A percentile compares a stretch with the other conserved stretches of the same genome.
Conservation (phyloP, 2,888 invertebrate species). For the Glyphotaelius pellucidus region DNA sequence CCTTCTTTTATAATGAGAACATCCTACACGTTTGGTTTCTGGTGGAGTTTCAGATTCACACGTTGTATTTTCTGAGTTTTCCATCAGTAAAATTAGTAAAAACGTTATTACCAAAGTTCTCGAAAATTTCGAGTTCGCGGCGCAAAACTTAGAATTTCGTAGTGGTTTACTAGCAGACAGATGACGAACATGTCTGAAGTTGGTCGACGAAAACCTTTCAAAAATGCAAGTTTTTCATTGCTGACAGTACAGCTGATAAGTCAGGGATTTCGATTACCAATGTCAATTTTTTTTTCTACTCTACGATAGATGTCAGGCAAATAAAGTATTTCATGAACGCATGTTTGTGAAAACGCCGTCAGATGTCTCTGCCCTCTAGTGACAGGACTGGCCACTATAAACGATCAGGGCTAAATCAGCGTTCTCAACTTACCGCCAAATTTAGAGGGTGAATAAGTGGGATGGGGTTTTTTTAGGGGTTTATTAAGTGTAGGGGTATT, state of each 20-base stretch:
- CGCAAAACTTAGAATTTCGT: slow-evolving; percentile 51
- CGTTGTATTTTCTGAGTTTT: slow-evolving; percentile 47
- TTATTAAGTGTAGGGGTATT: too few species aligned
- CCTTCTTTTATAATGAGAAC: slow-evolving; percentile 90
- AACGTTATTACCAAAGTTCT: slow-evolving; percentile 42
- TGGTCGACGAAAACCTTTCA: slow-evolving; percentile 42
- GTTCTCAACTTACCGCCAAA: too few species aligned
- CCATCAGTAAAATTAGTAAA: slow-evolving; percentile 56
- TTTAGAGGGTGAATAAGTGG: too few species aligned
- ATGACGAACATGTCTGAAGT: slow-evolving; percentile 53
- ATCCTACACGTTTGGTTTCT: slow-evolving; percentile 80
- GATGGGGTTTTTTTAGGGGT: too few species aligned
- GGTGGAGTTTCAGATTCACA: slow-evolving; percentile 32
- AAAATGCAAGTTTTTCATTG: background rate
- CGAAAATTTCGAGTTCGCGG: slow-evolving; percentile 47
- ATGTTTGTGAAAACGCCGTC: background rate
- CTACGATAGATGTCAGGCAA: slow-evolving; percentile 14
- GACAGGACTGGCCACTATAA: background rate
- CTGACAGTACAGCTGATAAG: slow-evolving; percentile 10
- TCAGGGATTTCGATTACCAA: slow-evolving; percentile 15
- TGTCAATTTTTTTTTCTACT: background rate
- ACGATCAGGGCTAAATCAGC: too few species aligned
- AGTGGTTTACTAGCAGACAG: slow-evolving; percentile 47
- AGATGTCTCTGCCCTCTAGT: background rate
- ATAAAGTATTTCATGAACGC: background rate